These are phyloP conservation scores for Distichodus sexfasciatus DNA, from an alignment of 2,797 vertebrate genomes.

Conservation along the genomic window DNA sequence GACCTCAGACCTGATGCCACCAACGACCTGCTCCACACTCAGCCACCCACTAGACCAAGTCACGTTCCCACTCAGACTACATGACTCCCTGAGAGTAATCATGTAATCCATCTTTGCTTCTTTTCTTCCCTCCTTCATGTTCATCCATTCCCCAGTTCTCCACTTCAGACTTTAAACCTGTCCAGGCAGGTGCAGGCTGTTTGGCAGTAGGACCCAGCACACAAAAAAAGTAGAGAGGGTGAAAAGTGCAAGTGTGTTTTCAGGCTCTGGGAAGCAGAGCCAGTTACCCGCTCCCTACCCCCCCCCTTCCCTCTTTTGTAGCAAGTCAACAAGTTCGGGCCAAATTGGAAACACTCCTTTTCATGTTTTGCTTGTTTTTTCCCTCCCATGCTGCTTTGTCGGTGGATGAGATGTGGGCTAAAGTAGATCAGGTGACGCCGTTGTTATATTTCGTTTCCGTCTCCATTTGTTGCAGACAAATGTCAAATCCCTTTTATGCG, in stretches of 20 bases:
- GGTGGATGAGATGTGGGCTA: too few species aligned
- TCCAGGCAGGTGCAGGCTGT: not conserved
- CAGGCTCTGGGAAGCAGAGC: not conserved
- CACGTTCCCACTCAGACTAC: too few species aligned
- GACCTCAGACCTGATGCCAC: too few species aligned
- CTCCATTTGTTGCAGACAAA: too few species aligned
- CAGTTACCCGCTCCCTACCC: too few species aligned
- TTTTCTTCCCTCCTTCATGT: slow-evolving; percentile 9
- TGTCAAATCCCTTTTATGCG: too few species aligned
- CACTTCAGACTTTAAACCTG: not conserved
- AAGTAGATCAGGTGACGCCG: too few species aligned
- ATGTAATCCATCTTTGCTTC: not conserved
- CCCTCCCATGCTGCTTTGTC: not conserved
- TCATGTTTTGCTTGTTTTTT: not conserved
- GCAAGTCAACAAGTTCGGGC: not conserved
- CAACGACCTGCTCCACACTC: too few species aligned
- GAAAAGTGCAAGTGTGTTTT: slow-evolving; percentile 9
- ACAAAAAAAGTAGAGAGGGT: not conserved
- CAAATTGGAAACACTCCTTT: not conserved
- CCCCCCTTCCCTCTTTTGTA: not conserved
- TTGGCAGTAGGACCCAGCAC: not conserved
- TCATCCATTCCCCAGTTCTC: slow-evolving; percentile 46
- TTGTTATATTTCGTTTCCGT: too few species aligned
- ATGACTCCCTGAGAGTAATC: too few species aligned
- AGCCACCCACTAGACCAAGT: too few species aligned